Conservation (phyloP, 2,797 vertebrate genomes). For the Benthosema pterotum region DNA sequence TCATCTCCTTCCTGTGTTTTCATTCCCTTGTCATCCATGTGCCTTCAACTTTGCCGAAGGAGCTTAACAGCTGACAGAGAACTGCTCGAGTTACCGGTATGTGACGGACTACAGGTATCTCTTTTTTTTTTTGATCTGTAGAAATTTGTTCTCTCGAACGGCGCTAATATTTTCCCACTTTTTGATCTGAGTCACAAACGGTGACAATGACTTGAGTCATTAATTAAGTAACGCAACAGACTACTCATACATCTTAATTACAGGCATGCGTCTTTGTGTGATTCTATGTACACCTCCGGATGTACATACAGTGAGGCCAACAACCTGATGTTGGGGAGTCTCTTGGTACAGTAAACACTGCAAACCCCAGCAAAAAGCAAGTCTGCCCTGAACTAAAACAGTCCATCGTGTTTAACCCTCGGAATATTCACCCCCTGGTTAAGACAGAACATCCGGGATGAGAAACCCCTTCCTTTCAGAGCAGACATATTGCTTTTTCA, state of each 20-base stretch:
- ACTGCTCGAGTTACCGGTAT: neutral
- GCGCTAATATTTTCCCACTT: slow-evolving; percentile 5
- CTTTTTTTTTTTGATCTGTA: slow-evolving; percentile 5
- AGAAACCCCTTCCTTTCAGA: slow-evolving; percentile 27
- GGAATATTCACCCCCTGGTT: too few relatives aligned
- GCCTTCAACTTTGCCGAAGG: slow-evolving; percentile 15
- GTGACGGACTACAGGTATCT: neutral
- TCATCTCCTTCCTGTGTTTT: slow-evolving; percentile 11
- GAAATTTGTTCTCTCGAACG: slow-evolving; percentile 5
- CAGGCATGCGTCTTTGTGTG: slow-evolving; percentile 57
- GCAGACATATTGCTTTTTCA: slow-evolving; percentile 71
- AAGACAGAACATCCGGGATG: slow-evolving; percentile 13
- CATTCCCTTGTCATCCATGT: slow-evolving; percentile 27
- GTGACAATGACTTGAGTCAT: slow-evolving; percentile 24
- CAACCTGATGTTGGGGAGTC: slow-evolving; percentile 45
- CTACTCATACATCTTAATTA: slow-evolving; percentile 41
- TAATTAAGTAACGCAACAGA: slow-evolving; percentile 40
- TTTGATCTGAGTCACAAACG: slow-evolving; percentile 18
- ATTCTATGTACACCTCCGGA: slow-evolving; percentile 54
- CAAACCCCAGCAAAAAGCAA: slow-evolving; percentile 55
- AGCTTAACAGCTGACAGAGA: slow-evolving; percentile 2
- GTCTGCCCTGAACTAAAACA: slow-evolving; percentile 32
- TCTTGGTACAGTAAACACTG: slow-evolving; percentile 59
- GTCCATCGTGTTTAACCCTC: neutral
- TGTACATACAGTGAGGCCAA: slow-evolving; percentile 33